phyloP scores from a whole-genome alignment of 92 coral and sea anemone species.

The Palythoa caribaeorum region DNA sequence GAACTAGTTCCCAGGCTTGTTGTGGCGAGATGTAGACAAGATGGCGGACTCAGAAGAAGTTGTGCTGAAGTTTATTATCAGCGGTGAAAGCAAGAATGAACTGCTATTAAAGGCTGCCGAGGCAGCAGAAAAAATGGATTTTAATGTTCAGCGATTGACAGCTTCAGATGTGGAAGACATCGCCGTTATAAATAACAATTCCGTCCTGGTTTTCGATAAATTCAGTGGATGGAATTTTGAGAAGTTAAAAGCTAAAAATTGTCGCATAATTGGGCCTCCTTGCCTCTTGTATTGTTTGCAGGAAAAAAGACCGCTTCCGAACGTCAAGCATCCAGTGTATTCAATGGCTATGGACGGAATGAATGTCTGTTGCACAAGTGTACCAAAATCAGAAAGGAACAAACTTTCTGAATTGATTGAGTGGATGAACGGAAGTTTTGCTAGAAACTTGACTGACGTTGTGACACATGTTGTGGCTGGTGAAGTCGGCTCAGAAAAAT shows the following conservation, averaged over 20 bases:
- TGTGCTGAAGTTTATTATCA: slow-evolving; percentile 70
- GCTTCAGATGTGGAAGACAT: slow-evolving; percentile 56
- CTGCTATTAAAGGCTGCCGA: slow-evolving; percentile 73
- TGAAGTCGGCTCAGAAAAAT: slow-evolving; percentile 94
- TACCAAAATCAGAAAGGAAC: slow-evolving; percentile 78
- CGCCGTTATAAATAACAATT: slow-evolving; percentile 62
- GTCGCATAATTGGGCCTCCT: slow-evolving; percentile 88
- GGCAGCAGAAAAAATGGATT: slow-evolving; percentile 70
- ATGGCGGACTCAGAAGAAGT: slow-evolving; percentile 66
- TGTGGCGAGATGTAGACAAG: slow-evolving; percentile 12
- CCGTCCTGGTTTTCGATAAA: slow-evolving; percentile 79
- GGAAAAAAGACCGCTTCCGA: slow-evolving; percentile 77
- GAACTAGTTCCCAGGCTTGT: neutral
- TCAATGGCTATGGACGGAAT: slow-evolving; percentile 79
- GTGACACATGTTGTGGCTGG: slow-evolving; percentile 98
- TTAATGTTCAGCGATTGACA: slow-evolving; percentile 73
- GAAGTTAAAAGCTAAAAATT: slow-evolving; percentile 67
- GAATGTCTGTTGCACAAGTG: slow-evolving; percentile 78
- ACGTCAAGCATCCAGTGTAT: slow-evolving; percentile 68
- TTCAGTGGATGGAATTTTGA: slow-evolving; percentile 89
- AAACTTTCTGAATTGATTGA: slow-evolving; percentile 72
- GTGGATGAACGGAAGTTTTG: slow-evolving; percentile 86
- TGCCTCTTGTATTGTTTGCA: slow-evolving; percentile 86
- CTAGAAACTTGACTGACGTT: slow-evolving; percentile 78
- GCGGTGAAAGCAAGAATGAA: slow-evolving; percentile 65